Base-by-base conservation (phyloP, 2,113 vertebrate genomes). In the Coptodon bakossiorum region DNA sequence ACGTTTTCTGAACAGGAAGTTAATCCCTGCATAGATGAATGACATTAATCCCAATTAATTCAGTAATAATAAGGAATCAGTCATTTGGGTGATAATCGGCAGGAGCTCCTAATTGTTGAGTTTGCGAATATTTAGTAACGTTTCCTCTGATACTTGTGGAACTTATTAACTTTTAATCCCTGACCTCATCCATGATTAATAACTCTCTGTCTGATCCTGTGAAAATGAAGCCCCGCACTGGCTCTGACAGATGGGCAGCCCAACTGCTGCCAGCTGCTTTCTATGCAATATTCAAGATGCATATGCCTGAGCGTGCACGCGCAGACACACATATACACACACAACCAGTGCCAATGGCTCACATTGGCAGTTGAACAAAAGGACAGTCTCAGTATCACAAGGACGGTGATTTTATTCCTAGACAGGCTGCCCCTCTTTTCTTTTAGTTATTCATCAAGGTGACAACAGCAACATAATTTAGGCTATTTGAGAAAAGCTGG, bases 141-240 rank as follows among this genome's bases (percentile, higher is more conserved):
- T 88, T 57, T 87, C 92, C 79, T 94, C 88, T 93, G 83, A 94
- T 92, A 85, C 81, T 79, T 22, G 73, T 84, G 89, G 63, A 89
- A 86, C 48, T 83, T 66, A 94, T 94, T 90, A 91, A 92, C 85
- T 91, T 93, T 91, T 93, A 92, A 95, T 95, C 93, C 78, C 56
- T 86, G 91, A 92, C 85, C 91, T 93, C 90, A 89, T 93, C 3
- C 36, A 93, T 92, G 82, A 93, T 92, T 93, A 81, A 94, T 89
- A 83, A 86, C 48, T 83, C n/a, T 81, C 73, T 76, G 86, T 90
- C 88, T 94, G 89, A 93, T 89, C 92, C 86, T 63, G 71, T 61
- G 82, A 16, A 92, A 79, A 80, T 3, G 29, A 91, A 83, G 66
- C 79, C 79, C 22, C 22, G 2, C 80, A 29, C 61, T 56, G 86